These are phyloP conservation scores for Ciconia nigra DNA, from an alignment of 2,797 vertebrate species.

Conservation along the genomic window DNA sequence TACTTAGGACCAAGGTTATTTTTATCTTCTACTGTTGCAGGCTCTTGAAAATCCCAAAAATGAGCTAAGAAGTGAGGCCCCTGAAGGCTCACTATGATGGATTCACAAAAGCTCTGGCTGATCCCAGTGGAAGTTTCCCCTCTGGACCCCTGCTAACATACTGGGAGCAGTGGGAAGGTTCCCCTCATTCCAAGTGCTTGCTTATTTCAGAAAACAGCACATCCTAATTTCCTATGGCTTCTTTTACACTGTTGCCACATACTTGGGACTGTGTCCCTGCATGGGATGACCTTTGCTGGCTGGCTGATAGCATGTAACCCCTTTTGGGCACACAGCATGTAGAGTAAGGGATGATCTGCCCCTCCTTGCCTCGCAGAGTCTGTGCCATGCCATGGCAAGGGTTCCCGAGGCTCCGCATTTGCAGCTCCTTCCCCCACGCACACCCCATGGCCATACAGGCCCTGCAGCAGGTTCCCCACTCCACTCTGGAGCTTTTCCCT, in stretches of 20 bases:
- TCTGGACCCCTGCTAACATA: background rate
- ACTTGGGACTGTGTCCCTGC: background rate
- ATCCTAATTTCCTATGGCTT: background rate
- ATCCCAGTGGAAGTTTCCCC: background rate
- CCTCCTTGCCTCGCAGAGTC: background rate
- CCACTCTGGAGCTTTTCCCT: background rate
- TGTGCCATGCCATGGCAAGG: background rate
- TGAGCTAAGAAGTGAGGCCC: background rate
- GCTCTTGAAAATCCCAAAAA: background rate
- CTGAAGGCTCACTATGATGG: background rate
- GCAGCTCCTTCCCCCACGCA: accelerated
- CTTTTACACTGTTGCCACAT: background rate
- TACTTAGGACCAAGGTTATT: background rate
- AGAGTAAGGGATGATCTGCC: background rate
- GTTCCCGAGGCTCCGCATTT: background rate
- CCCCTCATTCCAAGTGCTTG: background rate
- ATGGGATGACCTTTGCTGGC: no score
- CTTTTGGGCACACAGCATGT: background rate
- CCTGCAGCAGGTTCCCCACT: background rate
- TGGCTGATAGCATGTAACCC: no score
- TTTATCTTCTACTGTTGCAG: background rate
- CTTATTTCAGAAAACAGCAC: background rate
- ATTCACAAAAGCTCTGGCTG: background rate
- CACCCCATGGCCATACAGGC: no score
- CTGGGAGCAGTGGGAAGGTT: background rate